Base-by-base conservation (phyloP, 1,140 invertebrate genomes). In the Meloidogyne exigua region DNA sequence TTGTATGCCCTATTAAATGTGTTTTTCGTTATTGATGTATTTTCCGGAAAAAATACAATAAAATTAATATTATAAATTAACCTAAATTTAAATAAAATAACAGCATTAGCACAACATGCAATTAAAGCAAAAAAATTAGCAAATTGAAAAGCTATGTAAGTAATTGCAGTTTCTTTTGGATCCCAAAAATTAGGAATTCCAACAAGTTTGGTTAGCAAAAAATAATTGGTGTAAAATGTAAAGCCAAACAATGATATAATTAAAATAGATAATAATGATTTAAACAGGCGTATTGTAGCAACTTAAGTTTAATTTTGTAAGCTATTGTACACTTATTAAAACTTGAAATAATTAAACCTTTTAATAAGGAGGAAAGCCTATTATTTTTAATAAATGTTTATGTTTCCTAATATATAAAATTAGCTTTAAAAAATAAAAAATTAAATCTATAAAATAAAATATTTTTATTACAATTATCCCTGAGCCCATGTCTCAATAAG, bases 161-260 rank as follows among this genome's bases (percentile, higher is more conserved):
- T 57, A 15, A 57, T 7, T n/a, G n/a, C 18, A 15, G 18, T 57
- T 0, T 57, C 49, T n/a, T n/a, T 57, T n/a, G 49, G 49, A n/a
- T 57, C 49, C 49, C 49, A 57, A 57, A 57, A 57, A 21, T 57
- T 57, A n/a, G 49, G 49, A 57, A 57, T 57, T 57, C 49, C 49
- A 21, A n/a, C 10, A 57, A 57, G 13, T 57, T 57, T 57, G n/a
- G 49, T 7, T 15, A 57, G 13, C 13, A 57, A 57, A 57, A 15
- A 57, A n/a, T 57, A 57, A 21, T 57, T 57, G n/a, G 49, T 57
- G 1, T 57, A 57, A n/a, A 57, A 57, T n/a, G 49, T 57, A 57
- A 57, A 57, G 0, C 49, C 49, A 10, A 57, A n/a, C 18, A 57
- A 57, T 0, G 49, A 57, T 5, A 57, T 7, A 5, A 57, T 18